Base-by-base conservation (phyloP, 2,888 invertebrate species). In the Dioctria rufipes region DNA sequence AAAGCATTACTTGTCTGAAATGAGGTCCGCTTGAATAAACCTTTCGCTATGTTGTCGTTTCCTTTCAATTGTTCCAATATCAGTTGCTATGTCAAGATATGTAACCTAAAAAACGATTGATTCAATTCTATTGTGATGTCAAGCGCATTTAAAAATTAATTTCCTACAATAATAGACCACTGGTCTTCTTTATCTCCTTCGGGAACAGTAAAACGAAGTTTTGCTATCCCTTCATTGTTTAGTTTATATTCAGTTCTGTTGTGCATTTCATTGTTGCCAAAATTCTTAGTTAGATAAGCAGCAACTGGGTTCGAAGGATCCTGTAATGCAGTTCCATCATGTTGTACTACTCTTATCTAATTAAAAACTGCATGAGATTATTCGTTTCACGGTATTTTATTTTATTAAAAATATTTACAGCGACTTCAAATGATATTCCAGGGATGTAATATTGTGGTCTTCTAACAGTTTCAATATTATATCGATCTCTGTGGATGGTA, bases 371-470 rank as follows among this genome's bases (percentile, higher is more conserved):
- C 25, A 25, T 25, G 25, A 25, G 25, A 25, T 25, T 25, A 25
- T 25, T 25, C 25, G 25, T 25, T 40, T 40, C 11, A 71, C 25
- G 13, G 0, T 6, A 42, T 43, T 0, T 25, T 8, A 46, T 67
- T 25, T 42, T 46, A 40, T n/a, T 49, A 4, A 9, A 65, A 13
- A 49, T n/a, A 39, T 84, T 84, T 78, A 88, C 88, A 9, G 87
- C 86, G 1, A 88, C 88, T 82, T 89, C 89, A 46, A 89, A 98
- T 82, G 94, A 94, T 60, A 99, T 91, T 39, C 96, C 96, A 0
- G 98, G 98, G 88, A 98, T 98, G 89, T 97, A 98, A 86, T 95
- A 94, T 84, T 95, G 95, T 0, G 97, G 95, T 39, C 96, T 94
- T 85, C 95, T 93, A 66, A 97, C 92, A 51, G 95, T 90, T 83